Evolutionary conservation across 2,888 invertebrate species (phyloP).

Genomic region (Drosophila nr. perissopoda): DNA sequence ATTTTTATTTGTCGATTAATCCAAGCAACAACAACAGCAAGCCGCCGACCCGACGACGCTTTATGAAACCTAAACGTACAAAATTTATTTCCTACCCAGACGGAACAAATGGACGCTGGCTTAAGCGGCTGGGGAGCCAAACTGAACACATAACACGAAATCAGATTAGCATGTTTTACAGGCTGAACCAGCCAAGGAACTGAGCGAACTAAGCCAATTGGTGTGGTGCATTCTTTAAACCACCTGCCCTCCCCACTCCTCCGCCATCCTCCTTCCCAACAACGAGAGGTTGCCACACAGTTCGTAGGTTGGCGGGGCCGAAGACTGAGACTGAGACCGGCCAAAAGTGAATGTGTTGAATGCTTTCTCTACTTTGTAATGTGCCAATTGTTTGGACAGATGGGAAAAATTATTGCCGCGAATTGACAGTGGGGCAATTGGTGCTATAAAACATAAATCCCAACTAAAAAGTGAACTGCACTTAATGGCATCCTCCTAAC

Average conservation of each 20-base stretch:
- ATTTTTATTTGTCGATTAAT: slow-evolving; percentile 83
- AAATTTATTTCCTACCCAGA: slow-evolving; percentile 75
- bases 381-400: slow-evolving; percentile 76
- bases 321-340: slow-evolving; percentile 24
- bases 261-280: neutral
- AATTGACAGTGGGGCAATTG: slow-evolving; percentile 68
- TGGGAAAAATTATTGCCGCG: slow-evolving; percentile 69
- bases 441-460: slow-evolving; percentile 64
- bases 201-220: slow-evolving; percentile 76
- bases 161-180: slow-evolving; percentile 78
- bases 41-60: slow-evolving; percentile 65
- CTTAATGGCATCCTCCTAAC: slow-evolving; percentile 9
- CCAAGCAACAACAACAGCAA: slow-evolving; percentile 55
- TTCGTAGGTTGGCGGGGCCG: slow-evolving; percentile 37
- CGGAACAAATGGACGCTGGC: slow-evolving; percentile 27
- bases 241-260: neutral
- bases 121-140: slow-evolving; percentile 25
- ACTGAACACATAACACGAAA: slow-evolving; percentile 81
- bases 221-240: slow-evolving; percentile 60
- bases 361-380: slow-evolving; percentile 80
- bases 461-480: slow-evolving; percentile 30
- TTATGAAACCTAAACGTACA: slow-evolving; percentile 80
- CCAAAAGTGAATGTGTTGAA: slow-evolving; percentile 76
- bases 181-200: slow-evolving; percentile 61
- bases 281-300: slow-evolving; percentile 28